A percentile compares a stretch with the other conserved stretches of the same genome.
Conservation (phyloP, 1,140 invertebrate species). For the Drosophila jambulina region DNA sequence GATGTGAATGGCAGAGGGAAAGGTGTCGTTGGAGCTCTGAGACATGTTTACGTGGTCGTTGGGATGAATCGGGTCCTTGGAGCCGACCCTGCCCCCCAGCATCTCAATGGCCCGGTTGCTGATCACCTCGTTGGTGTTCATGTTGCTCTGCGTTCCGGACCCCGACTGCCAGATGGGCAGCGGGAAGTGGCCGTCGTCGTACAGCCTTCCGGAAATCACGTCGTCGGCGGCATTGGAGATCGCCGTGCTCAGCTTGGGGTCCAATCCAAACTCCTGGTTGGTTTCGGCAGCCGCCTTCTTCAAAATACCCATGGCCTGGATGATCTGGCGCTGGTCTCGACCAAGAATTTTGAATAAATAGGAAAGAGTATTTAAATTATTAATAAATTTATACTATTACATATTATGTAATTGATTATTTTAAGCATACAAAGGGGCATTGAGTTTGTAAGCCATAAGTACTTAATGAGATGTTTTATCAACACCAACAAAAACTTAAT, state of each 20-base stretch:
- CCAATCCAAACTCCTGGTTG: conserved; percentile 96
- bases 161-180: conserved; percentile 99
- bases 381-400: neutral
- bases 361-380: neutral
- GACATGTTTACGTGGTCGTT: conserved; percentile 99
- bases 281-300: conserved; percentile 99
- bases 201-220: conserved; percentile 96
- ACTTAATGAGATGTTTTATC: too few species aligned
- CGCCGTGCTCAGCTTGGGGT: conserved; percentile 93
- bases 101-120: conserved; percentile 98
- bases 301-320: conserved; percentile 97
- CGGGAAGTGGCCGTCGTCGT: conserved; percentile 97
- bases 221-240: conserved; percentile 97
- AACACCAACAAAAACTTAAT: neutral
- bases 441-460: too few species aligned
- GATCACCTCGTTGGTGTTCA: conserved; percentile 99
- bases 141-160: conserved; percentile 99
- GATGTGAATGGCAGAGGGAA: conserved; percentile 99
- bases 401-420: neutral
- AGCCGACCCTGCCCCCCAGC: conserved; percentile 95
- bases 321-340: conserved; percentile 90
- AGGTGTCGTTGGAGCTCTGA: conserved; percentile 99
- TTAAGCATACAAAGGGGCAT: neutral
- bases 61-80: conserved; percentile 97
- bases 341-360: neutral